Base-by-base conservation (phyloP, 2,888 invertebrate species). In the Eustalomyia histrio region DNA sequence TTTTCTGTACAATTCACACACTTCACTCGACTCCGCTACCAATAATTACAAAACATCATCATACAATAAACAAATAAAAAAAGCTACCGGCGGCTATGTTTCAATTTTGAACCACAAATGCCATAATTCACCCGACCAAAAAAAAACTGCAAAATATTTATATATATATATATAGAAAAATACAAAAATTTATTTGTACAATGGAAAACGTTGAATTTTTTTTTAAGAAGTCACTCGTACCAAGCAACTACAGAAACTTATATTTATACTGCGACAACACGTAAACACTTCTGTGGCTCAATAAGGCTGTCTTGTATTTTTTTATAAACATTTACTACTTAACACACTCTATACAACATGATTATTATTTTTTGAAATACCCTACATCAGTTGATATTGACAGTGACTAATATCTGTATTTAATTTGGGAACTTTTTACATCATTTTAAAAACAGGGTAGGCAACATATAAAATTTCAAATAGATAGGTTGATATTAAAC, bases 61-160 rank as follows among this genome's bases (percentile, higher is more conserved):
- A 57, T 9, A n/a, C 57, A 53, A 53, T 12, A 57, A 43, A 67
- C 39, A 47, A n/a, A n/a, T n/a, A n/a, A n/a, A n/a, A 47, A n/a
- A 47, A 14, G 73, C 73, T 79, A 68, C 73, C 73, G 68, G 73
- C 65, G 72, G 39, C 55, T 35, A 63, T 24, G 61, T 57, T 67
- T 68, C 14, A 57, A 63, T 69, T 76, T 73, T 50, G 18, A 57
- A 24, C 47, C 55, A 60, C 60, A 65, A 72, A 65, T 75, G 53
- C 67, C 60, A 65, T 67, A 65, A 72, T 63, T 67, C 64, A 58
- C 9, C 18, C 53, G 12, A 55, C 24, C 10, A 47, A 47, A n/a
- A 43, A 10, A 35, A 18, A 60, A 6, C 10, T 8, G 12, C 1
- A 63, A 47, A 18, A 58, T n/a, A n/a, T n/a, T n/a, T n/a, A n/a